Evolutionary conservation across 2,888 invertebrate genomes (phyloP).

Genomic region (Ophion ventricosus): DNA sequence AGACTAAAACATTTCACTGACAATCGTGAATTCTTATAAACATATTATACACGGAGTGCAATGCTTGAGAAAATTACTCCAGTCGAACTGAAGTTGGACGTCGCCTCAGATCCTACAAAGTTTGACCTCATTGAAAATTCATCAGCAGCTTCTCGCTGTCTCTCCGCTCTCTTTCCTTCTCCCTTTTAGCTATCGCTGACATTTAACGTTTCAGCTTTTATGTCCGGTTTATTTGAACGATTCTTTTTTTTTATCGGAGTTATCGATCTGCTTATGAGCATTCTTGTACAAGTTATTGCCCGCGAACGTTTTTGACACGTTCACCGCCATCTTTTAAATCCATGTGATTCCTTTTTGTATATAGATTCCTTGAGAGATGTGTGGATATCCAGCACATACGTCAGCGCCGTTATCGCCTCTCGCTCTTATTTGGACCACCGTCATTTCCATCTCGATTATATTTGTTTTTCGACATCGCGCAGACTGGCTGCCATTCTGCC

Average conservation of each 20-base stretch:
- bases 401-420: conserved; percentile 31
- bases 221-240: too few relatives aligned
- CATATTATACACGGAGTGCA: too few relatives aligned
- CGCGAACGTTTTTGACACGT: conserved; percentile 12
- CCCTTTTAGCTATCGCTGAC: not conserved
- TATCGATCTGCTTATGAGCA: conserved; percentile 4
- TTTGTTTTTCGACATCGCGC: not conserved
- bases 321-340: not conserved
- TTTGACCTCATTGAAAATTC: not conserved
- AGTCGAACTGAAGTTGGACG: too few relatives aligned
- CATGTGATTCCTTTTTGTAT: not conserved
- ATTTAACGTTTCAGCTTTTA: not conserved
- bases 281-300: not conserved
- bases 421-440: conserved; percentile 20
- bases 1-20: too few relatives aligned
- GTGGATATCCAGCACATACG: not conserved
- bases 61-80: too few relatives aligned
- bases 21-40: too few relatives aligned
- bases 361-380: too few relatives aligned
- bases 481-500: too few relatives aligned
- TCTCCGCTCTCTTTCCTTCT: not conserved
- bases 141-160: not conserved
- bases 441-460: conserved; percentile 10
- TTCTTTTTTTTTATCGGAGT: not conserved
- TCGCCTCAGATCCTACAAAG: not conserved